Conservation (phyloP, 2,888 invertebrate genomes). For the Chirona hameri region DNA sequence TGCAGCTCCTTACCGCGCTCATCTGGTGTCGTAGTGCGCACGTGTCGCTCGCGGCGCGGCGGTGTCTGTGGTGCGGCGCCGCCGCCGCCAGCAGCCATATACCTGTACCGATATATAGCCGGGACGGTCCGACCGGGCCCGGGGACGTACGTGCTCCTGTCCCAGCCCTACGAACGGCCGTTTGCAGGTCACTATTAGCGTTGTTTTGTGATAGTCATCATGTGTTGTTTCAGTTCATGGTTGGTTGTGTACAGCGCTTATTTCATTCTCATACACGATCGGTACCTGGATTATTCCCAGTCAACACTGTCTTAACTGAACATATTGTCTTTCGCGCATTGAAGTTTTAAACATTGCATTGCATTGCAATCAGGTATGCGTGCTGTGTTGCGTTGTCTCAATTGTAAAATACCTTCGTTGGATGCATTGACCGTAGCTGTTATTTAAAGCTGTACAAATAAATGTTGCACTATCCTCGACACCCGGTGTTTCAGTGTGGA, state of each 20-base stretch:
- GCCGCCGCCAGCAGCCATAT: slow-evolving; percentile 8
- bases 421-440: not conserved
- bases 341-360: slow-evolving; percentile 26
- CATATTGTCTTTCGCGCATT: slow-evolving; percentile 27
- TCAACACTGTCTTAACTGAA: slow-evolving; percentile 13
- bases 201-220: slow-evolving; percentile 28
- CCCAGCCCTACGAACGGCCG: not conserved
- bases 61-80: not conserved
- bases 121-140: not conserved
- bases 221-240: slow-evolving; percentile 27
- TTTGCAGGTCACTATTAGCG: not conserved
- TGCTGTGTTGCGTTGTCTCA: slow-evolving; percentile 12
- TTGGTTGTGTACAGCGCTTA: slow-evolving; percentile 24
- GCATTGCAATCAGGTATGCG: slow-evolving; percentile 26
- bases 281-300: slow-evolving; percentile 27
- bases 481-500: not conserved
- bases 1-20: slow-evolving; percentile 24
- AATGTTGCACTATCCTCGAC: slow-evolving; percentile 26
- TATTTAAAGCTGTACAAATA: slow-evolving; percentile 29
- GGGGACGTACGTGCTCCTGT: too few relatives aligned
- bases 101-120: not conserved
- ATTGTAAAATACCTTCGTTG: slow-evolving; percentile 25
- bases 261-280: slow-evolving; percentile 13
- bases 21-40: not conserved
- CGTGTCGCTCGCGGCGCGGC: not conserved